These are phyloP conservation scores for Aphelenchoides bicaudatus DNA, from an alignment of 2,888 invertebrate species.

Conservation along the genomic window DNA sequence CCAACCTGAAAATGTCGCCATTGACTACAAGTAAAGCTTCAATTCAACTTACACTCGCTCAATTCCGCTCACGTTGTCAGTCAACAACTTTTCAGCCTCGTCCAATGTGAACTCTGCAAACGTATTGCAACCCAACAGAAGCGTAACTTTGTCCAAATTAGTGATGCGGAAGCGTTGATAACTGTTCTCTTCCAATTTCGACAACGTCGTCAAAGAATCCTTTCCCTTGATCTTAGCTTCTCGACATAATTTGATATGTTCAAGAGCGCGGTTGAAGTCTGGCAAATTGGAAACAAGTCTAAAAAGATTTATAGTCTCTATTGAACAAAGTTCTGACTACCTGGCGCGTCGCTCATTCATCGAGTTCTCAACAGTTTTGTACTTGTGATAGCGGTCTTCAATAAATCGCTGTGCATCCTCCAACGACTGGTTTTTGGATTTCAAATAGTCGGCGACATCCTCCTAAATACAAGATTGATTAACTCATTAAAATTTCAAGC, in stretches of 20 bases:
- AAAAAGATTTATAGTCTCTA: slow-evolving; percentile 37
- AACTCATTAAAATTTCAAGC: slow-evolving; percentile 3
- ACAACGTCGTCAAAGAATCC: slow-evolving; percentile 23
- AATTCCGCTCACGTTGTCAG: slow-evolving; percentile 34
- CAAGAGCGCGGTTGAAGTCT: slow-evolving; percentile 75
- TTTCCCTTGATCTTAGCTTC: slow-evolving; percentile 1
- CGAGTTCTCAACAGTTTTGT: slow-evolving; percentile 93
- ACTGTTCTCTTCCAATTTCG: slow-evolving; percentile 35
- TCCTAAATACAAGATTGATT: slow-evolving; percentile 65
- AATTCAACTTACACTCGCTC: slow-evolving; percentile 32
- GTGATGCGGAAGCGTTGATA: slow-evolving; percentile 12
- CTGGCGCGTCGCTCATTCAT: slow-evolving; percentile 79
- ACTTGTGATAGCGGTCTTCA: slow-evolving; percentile 90
- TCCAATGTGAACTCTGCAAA: slow-evolving; percentile 33
- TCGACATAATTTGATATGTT: slow-evolving; percentile 8
- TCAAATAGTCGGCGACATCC: slow-evolving; percentile 91
- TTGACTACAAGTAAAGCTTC: slow-evolving; percentile 6
- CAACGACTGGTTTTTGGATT: slow-evolving; percentile 67
- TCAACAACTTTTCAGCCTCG: slow-evolving; percentile 49
- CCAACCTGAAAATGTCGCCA: slow-evolving; percentile 25
- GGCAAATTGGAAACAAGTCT: slow-evolving; percentile 83
- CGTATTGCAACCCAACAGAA: slow-evolving; percentile 14
- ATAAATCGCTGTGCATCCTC: slow-evolving; percentile 74
- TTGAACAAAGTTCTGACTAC: slow-evolving; percentile 44
- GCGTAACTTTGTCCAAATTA: slow-evolving; percentile 1